phyloP scores from a whole-genome alignment of 2,888 invertebrate genomes.

The Sminthurides aquaticus region DNA sequence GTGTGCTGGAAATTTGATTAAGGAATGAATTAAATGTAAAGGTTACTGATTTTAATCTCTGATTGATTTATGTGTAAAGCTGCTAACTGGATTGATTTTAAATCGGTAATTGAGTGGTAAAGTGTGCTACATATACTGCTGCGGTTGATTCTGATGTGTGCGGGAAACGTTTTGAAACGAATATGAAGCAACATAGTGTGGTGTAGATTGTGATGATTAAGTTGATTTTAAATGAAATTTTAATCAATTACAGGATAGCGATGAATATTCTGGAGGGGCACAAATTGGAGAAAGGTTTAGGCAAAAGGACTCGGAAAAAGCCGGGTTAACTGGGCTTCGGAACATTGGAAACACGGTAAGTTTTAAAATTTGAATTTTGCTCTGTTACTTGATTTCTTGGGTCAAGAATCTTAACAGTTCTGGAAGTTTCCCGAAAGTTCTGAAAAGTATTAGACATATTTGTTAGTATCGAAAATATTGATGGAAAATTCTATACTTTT shows the following conservation, averaged over 20 bases:
- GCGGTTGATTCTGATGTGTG: neutral
- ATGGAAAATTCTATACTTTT: too few species aligned
- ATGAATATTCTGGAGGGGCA: slow-evolving; percentile 34
- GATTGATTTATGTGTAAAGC: too few species aligned
- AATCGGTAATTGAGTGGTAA: too few species aligned
- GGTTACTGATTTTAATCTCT: too few species aligned
- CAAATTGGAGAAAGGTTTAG: slow-evolving; percentile 32
- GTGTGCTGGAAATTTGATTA: slow-evolving; percentile 5
- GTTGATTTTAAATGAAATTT: neutral
- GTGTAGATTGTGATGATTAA: neutral
- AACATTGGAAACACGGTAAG: slow-evolving; percentile 83
- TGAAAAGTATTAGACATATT: too few species aligned
- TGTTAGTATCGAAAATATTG: too few species aligned
- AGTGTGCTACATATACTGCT: too few species aligned
- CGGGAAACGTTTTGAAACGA: neutral
- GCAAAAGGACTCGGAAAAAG: slow-evolving; percentile 42
- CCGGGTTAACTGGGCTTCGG: slow-evolving; percentile 70
- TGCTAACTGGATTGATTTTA: too few species aligned
- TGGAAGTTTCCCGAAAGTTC: too few species aligned
- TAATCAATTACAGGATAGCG: slow-evolving; percentile 35
- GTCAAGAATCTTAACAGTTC: too few species aligned
- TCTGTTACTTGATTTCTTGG: neutral
- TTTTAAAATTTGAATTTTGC: too few species aligned
- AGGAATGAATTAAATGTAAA: too few species aligned
- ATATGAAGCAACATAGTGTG: neutral